These are phyloP conservation scores for Dipodomys merriami DNA, from an alignment of 2,113 vertebrate genomes.

Conservation along the genomic window DNA sequence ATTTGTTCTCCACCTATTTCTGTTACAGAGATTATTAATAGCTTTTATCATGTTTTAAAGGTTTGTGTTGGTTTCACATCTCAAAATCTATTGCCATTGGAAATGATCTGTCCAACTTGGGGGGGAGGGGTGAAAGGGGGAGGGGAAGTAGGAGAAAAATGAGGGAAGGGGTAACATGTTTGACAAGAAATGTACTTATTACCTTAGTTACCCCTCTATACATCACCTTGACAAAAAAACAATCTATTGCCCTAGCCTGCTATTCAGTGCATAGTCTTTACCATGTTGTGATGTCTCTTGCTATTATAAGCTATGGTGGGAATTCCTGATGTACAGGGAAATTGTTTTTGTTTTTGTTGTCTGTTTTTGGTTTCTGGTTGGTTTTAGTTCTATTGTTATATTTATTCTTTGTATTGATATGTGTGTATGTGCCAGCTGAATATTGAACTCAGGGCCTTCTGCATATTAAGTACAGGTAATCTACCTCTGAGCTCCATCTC, in stretches of 20 bases:
- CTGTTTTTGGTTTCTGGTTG: neutral
- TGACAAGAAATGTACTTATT: no score
- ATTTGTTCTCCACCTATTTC: slow-evolving; percentile 12
- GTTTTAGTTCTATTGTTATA: no score
- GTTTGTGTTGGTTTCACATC: neutral
- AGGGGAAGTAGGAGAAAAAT: no score
- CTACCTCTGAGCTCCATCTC: neutral
- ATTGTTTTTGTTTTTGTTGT: neutral
- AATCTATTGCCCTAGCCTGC: neutral
- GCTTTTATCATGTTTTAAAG: neutral
- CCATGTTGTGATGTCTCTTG: neutral
- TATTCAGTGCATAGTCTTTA: neutral
- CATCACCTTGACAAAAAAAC: no score
- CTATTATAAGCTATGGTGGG: neutral
- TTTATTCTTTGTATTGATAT: no score
- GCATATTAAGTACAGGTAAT: neutral
- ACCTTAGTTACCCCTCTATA: no score
- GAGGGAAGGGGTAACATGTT: no score
- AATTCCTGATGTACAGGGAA: neutral
- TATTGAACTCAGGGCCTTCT: neutral
- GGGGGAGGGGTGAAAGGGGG: no score
- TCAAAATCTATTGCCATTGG: neutral
- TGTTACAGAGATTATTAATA: neutral
- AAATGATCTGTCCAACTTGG: no score
- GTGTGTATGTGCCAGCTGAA: neutral